Base-by-base conservation (phyloP, 1,140 invertebrate species). In the Conus betulinus region DNA sequence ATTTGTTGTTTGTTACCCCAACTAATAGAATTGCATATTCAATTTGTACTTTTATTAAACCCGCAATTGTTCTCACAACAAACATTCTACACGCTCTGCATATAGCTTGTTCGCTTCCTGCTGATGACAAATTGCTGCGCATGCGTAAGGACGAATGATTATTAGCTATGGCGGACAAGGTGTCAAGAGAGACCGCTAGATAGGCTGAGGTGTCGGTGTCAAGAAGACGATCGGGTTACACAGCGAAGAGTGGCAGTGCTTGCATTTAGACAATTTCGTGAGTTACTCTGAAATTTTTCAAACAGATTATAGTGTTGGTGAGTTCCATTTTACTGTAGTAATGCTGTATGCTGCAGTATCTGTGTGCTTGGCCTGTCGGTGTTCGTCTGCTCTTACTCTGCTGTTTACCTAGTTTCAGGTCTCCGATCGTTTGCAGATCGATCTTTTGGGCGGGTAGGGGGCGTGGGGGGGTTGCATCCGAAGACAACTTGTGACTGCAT, bases 151-250 rank as follows among this genome's bases (percentile, higher is more conserved):
- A 53, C 63, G 76, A n/a, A 86, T 86, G 51, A 86, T 76, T 76
- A 86, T 86, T 39, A 39, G 39, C 39, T 76, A 86, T 86, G 85
- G 85, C 85, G 67, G 85, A 86, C 63, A 86, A 86, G 85, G 85
- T 86, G 67, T 74, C 20, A 27, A 79, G 20, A 79, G 76, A 13
- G 39, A 51, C 25, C 76, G 27, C 25, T 39, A 39, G 39, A 39
- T 25, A 25, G 10, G 8, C 25, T 25, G 25, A 79, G 39, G 60
- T 63, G 60, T 63, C 60, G 60, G 60, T 63, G 60, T 13, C 60
- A 63, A 20, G 11, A 63, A 63, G 17, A 63, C 60, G 60, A 63
- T 63, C 17, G 17, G 17, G 60, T 63, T 63, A 63, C 60, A 8
- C 76, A 51, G 39, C 23, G 11, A 25, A 15, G 39, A 79, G 76